Percentiles rank a stretch among this genome's conserved stretches.
These are phyloP conservation scores for Oenanthe oenanthe DNA, from an alignment of 2,113 vertebrate genomes.

Conservation along the genomic window DNA sequence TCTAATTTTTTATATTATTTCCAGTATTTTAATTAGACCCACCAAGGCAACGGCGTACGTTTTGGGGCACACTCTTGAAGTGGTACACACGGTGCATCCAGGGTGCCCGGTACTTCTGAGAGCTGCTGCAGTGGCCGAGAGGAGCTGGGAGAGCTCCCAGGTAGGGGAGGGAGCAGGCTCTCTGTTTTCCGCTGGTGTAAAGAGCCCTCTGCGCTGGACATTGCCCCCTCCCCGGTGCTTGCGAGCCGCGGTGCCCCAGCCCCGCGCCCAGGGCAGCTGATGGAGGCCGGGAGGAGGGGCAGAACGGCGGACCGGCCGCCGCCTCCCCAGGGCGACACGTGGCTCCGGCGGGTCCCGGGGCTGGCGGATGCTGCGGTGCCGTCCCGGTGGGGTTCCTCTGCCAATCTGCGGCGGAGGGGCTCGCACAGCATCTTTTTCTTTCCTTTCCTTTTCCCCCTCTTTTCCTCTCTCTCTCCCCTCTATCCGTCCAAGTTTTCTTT, in stretches of 20 bases:
- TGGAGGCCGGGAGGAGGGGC: neutral
- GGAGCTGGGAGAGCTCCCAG: neutral
- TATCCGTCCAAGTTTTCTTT: neutral
- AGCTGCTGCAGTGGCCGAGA: neutral
- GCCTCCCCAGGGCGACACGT: neutral
- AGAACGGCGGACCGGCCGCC: neutral
- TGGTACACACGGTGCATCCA: rapidly evolving
- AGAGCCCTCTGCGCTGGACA: too few species aligned
- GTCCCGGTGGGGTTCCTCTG: neutral
- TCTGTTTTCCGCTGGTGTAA: neutral
- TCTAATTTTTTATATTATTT: neutral
- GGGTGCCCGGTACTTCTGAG: neutral
- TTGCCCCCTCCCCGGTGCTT: neutral
- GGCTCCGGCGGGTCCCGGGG: neutral
- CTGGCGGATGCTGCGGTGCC: neutral
- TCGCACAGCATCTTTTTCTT: neutral
- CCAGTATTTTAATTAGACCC: neutral
- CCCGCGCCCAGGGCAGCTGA: neutral
- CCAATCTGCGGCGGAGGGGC: neutral
- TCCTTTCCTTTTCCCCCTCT: rapidly evolving
- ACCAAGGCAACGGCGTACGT: rapidly evolving
- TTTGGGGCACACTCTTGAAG: neutral
- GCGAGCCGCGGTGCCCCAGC: neutral
- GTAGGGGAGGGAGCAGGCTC: neutral
- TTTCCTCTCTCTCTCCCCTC: too few species aligned